A percentile compares a stretch with the other conserved stretches of the same genome.
Evolutionary conservation across 1,140 invertebrate species (phyloP).

Genomic region (Bombus picipes): DNA sequence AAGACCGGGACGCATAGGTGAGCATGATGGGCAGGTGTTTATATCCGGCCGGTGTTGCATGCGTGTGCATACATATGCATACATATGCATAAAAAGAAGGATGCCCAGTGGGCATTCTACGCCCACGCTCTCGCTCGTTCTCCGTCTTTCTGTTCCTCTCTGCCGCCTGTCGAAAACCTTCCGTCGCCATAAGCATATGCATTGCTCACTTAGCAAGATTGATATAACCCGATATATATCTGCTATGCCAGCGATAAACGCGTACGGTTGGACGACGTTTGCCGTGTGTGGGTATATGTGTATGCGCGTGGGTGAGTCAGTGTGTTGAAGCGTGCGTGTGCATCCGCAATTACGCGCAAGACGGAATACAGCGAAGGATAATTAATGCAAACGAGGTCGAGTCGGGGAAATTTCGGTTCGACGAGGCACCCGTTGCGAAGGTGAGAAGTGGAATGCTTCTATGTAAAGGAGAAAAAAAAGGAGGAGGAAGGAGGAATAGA

Average conservation of each 20-base stretch:
- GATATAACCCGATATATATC: slow-evolving; percentile 67
- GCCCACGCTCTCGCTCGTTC: slow-evolving; percentile 68
- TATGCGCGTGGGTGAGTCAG: slow-evolving; percentile 16
- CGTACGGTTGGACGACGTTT: neutral
- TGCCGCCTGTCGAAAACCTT: slow-evolving; percentile 62
- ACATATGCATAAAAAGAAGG: slow-evolving; percentile 64
- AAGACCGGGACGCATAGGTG: slow-evolving; percentile 69
- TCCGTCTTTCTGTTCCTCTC: neutral
- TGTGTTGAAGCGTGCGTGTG: slow-evolving; percentile 61
- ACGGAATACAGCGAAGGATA: slow-evolving; percentile 63
- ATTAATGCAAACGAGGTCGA: slow-evolving; percentile 67
- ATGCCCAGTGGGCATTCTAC: slow-evolving; percentile 75
- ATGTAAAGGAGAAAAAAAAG: neutral
- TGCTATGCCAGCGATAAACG: slow-evolving; percentile 39
- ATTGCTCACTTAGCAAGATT: slow-evolving; percentile 80
- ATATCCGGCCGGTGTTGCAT: slow-evolving; percentile 77
- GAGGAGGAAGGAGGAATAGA: neutral
- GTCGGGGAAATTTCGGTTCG: slow-evolving; percentile 57
- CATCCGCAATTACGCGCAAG: slow-evolving; percentile 69
- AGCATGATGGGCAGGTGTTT: slow-evolving; percentile 79
- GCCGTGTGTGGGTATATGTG: neutral
- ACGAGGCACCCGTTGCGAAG: slow-evolving; percentile 45
- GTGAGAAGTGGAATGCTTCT: slow-evolving; percentile 58
- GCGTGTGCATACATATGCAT: slow-evolving; percentile 74
- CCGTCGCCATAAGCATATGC: slow-evolving; percentile 72